These are phyloP conservation scores for Notothenia rossii DNA, from an alignment of 2,113 vertebrate genomes.

Conservation along the genomic window DNA sequence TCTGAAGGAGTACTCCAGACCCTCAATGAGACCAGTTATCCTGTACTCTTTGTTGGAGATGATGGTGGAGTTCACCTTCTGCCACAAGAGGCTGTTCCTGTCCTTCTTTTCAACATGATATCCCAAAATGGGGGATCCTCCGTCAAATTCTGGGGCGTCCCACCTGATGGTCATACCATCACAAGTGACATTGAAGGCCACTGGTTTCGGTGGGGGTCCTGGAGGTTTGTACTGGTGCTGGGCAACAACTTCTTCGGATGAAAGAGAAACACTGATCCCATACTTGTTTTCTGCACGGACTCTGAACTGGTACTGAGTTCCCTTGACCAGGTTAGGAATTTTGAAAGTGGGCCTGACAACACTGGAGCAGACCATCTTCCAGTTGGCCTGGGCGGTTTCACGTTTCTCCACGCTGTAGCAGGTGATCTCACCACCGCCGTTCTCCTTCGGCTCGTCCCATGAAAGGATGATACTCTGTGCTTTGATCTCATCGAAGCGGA, in stretches of 20 bases:
- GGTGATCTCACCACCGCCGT: constrained; percentile 96
- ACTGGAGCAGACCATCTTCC: constrained; percentile 98
- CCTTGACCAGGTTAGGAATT: constrained; percentile 94
- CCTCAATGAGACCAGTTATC: constrained; percentile 92
- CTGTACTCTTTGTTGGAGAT: constrained; percentile 96
- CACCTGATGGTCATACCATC: constrained; percentile 97
- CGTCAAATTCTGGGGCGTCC: constrained; percentile 95
- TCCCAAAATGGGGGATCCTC: constrained; percentile 94
- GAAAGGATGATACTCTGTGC: constrained; percentile 95
- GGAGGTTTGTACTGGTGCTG: constrained; percentile 97
- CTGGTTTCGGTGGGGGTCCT: constrained; percentile 93
- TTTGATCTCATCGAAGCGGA: constrained; percentile 95
- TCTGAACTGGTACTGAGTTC: constrained; percentile 94
- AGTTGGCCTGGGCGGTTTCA: constrained; percentile 94
- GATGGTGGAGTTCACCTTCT: constrained; percentile 91
- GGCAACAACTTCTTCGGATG: constrained; percentile 88
- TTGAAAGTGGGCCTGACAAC: constrained; percentile 94
- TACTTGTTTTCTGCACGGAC: constrained; percentile 97
- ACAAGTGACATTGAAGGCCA: constrained; percentile 93
- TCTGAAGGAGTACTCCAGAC: constrained; percentile 97
- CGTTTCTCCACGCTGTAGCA: constrained; percentile 97
- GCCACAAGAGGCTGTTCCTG: constrained; percentile 98
- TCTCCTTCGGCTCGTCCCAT: constrained; percentile 93
- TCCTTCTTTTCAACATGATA: constrained; percentile 99
- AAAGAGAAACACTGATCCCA: constrained; percentile 91